These are phyloP conservation scores for Pangasius larnaudii DNA, from an alignment of 2,797 vertebrate species.

Conservation along the genomic window DNA sequence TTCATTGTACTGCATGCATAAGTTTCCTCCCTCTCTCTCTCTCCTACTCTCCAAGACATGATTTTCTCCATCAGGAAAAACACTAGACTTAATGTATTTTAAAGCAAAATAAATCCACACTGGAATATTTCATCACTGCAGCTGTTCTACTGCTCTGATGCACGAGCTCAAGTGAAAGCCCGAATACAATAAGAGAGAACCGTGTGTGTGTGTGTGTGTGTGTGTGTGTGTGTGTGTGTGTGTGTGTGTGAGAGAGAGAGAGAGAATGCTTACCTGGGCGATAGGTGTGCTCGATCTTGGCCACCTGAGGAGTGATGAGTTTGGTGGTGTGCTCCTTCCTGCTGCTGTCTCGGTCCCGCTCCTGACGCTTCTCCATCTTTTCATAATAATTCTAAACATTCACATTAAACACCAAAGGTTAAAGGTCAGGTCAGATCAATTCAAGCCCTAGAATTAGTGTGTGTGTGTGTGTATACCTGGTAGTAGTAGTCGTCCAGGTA, in stretches of 20 bases:
- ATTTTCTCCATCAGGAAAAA: too few relatives aligned
- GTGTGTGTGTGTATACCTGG: constrained; percentile 76
- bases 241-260: neutral
- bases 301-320: constrained; percentile 96
- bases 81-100: too few relatives aligned
- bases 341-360: constrained; percentile 84
- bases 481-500: constrained; percentile 98
- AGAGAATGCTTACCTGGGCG: constrained; percentile 83
- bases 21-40: neutral
- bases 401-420: neutral
- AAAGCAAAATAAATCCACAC: neutral
- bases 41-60: neutral
- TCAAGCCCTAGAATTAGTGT: neutral
- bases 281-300: constrained; percentile 93
- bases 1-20: too few relatives aligned
- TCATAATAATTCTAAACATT: constrained; percentile 91
- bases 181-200: neutral
- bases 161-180: neutral
- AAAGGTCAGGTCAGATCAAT: neutral
- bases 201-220: neutral
- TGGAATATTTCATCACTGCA: neutral
- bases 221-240: neutral
- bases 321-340: constrained; percentile 93
- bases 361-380: constrained; percentile 92
- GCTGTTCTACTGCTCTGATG: neutral